These are phyloP conservation scores for Centropristis striata DNA, from an alignment of 2,113 vertebrate species.

Conservation along the genomic window DNA sequence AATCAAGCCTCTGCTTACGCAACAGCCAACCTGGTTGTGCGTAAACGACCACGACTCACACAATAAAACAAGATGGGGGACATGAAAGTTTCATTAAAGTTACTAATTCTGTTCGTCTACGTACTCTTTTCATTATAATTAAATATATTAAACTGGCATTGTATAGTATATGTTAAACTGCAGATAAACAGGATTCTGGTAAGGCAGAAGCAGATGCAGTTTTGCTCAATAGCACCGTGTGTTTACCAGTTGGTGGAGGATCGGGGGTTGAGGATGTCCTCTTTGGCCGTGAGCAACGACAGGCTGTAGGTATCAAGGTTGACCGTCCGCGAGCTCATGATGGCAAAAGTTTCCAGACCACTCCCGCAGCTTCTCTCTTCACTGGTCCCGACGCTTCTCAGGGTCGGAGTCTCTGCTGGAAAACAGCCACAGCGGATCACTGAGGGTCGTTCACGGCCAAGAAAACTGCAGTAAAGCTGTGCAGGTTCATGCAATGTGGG, in stretches of 20 bases:
- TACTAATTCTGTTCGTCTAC: neutral
- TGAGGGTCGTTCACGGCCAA: slow-evolving; percentile 22
- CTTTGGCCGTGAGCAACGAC: slow-evolving; percentile 88
- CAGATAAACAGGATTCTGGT: neutral
- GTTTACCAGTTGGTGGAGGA: slow-evolving; percentile 89
- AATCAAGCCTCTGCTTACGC: slow-evolving; percentile 61
- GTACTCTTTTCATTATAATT: neutral
- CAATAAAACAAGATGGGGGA: slow-evolving; percentile 26
- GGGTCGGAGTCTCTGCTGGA: slow-evolving; percentile 52
- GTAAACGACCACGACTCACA: neutral
- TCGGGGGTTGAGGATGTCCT: slow-evolving; percentile 88
- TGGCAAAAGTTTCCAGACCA: slow-evolving; percentile 71
- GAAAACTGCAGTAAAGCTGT: slow-evolving; percentile 22
- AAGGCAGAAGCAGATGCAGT: neutral
- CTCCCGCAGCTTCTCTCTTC: slow-evolving; percentile 69
- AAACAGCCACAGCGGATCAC: slow-evolving; percentile 48
- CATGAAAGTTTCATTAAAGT: neutral
- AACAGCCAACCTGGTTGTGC: slow-evolving; percentile 31
- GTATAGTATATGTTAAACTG: neutral
- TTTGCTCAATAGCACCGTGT: slow-evolving; percentile 1
- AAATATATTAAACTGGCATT: neutral
- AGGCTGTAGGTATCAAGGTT: slow-evolving; percentile 89
- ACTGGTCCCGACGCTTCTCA: slow-evolving; percentile 57
- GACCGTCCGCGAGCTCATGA: slow-evolving; percentile 81
- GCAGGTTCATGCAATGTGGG: slow-evolving; percentile 66